phyloP scores from a whole-genome alignment of 2,888 invertebrate genomes.

The Catocala nupta region DNA sequence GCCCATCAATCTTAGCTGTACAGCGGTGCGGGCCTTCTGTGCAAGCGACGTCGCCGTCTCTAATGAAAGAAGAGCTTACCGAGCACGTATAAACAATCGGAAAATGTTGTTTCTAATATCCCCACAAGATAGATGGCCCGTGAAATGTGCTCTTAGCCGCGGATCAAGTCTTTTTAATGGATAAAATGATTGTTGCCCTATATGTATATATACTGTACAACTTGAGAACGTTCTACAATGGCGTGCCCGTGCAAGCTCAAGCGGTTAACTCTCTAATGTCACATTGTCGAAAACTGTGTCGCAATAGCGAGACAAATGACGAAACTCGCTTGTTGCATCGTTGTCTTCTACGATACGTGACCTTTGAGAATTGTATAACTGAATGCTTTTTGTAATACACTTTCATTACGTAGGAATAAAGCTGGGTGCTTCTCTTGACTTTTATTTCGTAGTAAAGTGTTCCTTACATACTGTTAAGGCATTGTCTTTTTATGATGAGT shows the following conservation, averaged over 20 bases:
- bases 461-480: not conserved
- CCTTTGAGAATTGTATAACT: conserved; percentile 22
- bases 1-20: conserved; percentile 82
- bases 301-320: conserved; percentile 24
- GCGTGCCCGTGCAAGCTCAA: conserved; percentile 23
- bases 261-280: conserved; percentile 39
- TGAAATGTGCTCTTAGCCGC: conserved; percentile 64
- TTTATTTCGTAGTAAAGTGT: not conserved
- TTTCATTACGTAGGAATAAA: conserved; percentile 24
- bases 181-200: conserved; percentile 47
- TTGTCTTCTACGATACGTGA: conserved; percentile 31
- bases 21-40: conserved; percentile 66
- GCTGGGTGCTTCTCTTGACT: conserved; percentile 8
- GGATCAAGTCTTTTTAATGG: conserved; percentile 50
- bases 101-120: conserved; percentile 83
- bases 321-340: conserved; percentile 26
- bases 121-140: conserved; percentile 77
- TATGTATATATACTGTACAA: conserved; percentile 18
- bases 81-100: conserved; percentile 84
- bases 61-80: conserved; percentile 86
- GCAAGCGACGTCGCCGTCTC: conserved; percentile 78
- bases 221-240: not conserved
- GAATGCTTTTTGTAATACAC: conserved; percentile 25
- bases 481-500: not conserved
- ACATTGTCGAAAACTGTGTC: conserved; percentile 41